Conservation (phyloP, 2,113 vertebrate genomes). For the Etia nguti region DNA sequence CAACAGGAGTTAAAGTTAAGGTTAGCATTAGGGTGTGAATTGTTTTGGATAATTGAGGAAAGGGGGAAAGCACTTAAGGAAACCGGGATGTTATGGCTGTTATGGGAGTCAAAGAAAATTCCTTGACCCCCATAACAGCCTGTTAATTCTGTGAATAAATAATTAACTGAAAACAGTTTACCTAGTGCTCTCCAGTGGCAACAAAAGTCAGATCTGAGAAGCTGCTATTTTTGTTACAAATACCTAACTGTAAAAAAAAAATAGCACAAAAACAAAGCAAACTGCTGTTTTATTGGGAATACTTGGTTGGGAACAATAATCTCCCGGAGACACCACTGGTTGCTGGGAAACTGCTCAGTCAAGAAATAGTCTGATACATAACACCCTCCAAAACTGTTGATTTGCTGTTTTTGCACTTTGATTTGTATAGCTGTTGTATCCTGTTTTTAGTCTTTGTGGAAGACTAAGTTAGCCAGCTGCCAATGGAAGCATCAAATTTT, state of each 20-base stretch:
- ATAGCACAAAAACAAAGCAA: neutral
- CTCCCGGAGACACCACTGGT: neutral
- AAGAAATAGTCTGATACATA: slow-evolving; percentile 4
- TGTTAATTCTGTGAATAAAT: neutral
- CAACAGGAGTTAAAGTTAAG: neutral
- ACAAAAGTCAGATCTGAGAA: neutral
- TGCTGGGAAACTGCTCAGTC: slow-evolving; percentile 23
- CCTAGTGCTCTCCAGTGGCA: neutral
- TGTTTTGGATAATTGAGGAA: neutral
- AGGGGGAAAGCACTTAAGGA: neutral
- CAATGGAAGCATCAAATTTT: neutral
- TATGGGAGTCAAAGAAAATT: neutral
- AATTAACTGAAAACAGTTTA: neutral
- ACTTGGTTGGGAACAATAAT: neutral
- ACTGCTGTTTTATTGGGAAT: slow-evolving; percentile 1
- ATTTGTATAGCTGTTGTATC: neutral
- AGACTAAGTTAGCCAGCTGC: neutral
- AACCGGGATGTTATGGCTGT: neutral
- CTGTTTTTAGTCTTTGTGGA: neutral
- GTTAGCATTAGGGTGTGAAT: neutral
- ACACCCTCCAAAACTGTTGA: neutral
- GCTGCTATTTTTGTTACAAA: neutral
- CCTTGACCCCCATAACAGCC: neutral
- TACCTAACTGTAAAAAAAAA: neutral
- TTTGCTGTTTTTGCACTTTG: neutral